Conservation (phyloP, 1,140 invertebrate species). For the Drosophila serrata region DNA sequence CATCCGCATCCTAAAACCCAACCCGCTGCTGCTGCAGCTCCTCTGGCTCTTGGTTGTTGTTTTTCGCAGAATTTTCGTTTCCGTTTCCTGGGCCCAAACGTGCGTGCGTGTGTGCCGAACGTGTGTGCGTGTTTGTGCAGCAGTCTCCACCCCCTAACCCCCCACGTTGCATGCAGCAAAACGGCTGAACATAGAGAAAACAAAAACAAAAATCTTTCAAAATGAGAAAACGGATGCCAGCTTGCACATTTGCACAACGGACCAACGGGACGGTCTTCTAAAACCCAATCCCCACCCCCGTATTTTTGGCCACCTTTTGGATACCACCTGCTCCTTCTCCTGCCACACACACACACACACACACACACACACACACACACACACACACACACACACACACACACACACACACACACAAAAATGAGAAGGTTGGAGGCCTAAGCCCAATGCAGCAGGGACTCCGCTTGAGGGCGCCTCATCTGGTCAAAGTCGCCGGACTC, state of each 20-base stretch:
- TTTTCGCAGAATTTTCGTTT: constrained; percentile 84
- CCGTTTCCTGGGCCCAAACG: constrained; percentile 79
- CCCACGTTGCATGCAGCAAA: constrained; percentile 50
- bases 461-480: constrained; percentile 58
- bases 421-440: constrained; percentile 46
- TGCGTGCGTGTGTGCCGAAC: constrained; percentile 50
- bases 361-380: too few species aligned
- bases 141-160: neutral
- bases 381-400: too few species aligned
- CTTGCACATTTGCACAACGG: constrained; percentile 83
- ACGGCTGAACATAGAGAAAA: constrained; percentile 67
- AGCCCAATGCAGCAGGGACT: constrained; percentile 53
- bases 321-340: constrained; percentile 1
- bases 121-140: constrained; percentile 15
- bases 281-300: constrained; percentile 20
- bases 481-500: constrained; percentile 67
- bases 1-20: constrained; percentile 46
- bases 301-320: neutral
- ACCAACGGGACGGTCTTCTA: constrained; percentile 21
- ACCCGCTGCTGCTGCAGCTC: constrained; percentile 24
- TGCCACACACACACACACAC: too few species aligned
- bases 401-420: too few species aligned
- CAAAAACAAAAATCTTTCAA: constrained; percentile 77
- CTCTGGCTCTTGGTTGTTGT: constrained; percentile 64
- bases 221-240: constrained; percentile 81